These are phyloP conservation scores for Antitype chi DNA, from an alignment of 2,888 invertebrate species.

Conservation along the genomic window DNA sequence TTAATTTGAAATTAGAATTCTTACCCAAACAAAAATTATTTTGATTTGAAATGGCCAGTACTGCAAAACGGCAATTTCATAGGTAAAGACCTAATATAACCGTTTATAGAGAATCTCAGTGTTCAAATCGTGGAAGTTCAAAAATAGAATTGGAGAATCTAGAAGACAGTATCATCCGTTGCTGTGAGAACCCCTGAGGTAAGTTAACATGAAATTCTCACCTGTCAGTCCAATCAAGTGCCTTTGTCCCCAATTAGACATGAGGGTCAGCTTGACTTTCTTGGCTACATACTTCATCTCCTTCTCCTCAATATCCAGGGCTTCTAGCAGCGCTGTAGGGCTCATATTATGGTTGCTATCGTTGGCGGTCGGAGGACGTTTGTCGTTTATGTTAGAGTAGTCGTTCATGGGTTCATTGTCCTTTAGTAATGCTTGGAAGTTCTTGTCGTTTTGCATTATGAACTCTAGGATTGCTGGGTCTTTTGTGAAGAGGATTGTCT, in stretches of 20 bases:
- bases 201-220: conserved; percentile 40
- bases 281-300: conserved; percentile 81
- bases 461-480: conserved; percentile 93
- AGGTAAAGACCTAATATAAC: no score
- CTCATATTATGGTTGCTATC: conserved; percentile 77
- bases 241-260: conserved; percentile 92
- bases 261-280: conserved; percentile 89
- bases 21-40: no score
- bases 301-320: conserved; percentile 70
- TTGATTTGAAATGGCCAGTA: no score
- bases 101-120: no score
- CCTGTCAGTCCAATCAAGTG: conserved; percentile 91
- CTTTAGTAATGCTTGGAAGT: conserved; percentile 83
- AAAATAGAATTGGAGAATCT: not conserved
- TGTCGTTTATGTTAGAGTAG: conserved; percentile 74
- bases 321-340: conserved; percentile 72
- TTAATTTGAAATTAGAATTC: no score
- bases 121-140: not conserved
- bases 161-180: not conserved
- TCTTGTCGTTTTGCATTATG: conserved; percentile 82
- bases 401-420: conserved; percentile 82
- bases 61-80: no score
- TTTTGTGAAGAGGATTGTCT: conserved; percentile 96
- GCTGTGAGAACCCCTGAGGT: not conserved
- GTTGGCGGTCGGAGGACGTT: conserved; percentile 92